Base-by-base conservation (phyloP, 2,888 invertebrate genomes). In the Lithodes maja region DNA sequence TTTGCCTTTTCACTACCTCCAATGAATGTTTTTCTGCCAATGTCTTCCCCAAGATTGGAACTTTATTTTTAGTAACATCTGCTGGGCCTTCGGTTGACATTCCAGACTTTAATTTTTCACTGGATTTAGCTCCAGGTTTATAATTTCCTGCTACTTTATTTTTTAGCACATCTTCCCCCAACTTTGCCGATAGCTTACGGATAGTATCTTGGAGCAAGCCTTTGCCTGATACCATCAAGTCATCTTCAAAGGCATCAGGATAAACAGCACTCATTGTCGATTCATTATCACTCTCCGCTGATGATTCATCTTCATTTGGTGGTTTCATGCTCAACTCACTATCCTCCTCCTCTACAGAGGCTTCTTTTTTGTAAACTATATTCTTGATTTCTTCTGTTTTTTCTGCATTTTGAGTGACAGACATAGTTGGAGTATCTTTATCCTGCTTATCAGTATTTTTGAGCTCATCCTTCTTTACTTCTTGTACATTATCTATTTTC, bases 201-300 rank as follows among this genome's bases (percentile, higher is more conserved):
- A 89, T 89, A 50, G 88, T 89, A 3, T 89, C 88, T 50, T 89
- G 84, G 17, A 89, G 81, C 9, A 61, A 80, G 3, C 81, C 80
- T 52, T 74, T 85, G 2, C 81, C 85, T n/a, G 75, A 55, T 54
- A 55, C 49, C 33, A 77, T 17, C 15, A 84, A 9, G 55, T 80
- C 84, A 53, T 85, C 81, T 54, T 85, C 84, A 61, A 81, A 75
- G n/a, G 77, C n/a, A 9, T 79, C 75, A 52, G 81, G 80, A 33
- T 85, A 79, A 55, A 89, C 2, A 17, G 85, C 88, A 89, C 88
- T 89, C 69, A 89, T 69, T 1, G 88, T 89, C 7, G 88, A 89
- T 50, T 89, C 88, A 75, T 54, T 85, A 49, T 89, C 88, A 81
- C 84, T 84, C 15, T 81, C 88, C 12, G 50, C 55, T 2, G 82